These are phyloP conservation scores for Plagodis dolabraria DNA, from an alignment of 2,888 invertebrate species.

Conservation along the genomic window DNA sequence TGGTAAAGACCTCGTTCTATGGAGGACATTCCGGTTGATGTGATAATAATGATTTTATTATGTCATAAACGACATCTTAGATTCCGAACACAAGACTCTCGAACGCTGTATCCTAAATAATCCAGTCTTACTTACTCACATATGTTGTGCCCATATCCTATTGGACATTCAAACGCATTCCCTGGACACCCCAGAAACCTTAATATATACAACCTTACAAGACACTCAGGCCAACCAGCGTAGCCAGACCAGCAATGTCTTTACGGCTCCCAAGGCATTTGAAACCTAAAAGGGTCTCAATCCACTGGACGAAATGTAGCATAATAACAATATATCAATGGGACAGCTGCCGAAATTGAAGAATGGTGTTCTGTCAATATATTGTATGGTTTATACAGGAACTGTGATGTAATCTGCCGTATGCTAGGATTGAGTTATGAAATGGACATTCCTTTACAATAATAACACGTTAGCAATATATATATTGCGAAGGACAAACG, in stretches of 20 bases:
- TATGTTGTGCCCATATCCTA: constrained; percentile 11
- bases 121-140: neutral
- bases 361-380: constrained; percentile 52
- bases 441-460: constrained; percentile 3
- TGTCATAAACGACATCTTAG: too few species aligned
- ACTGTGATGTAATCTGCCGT: neutral
- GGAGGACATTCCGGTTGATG: too few species aligned
- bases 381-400: constrained; percentile 7
- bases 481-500: too few species aligned
- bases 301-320: constrained; percentile 35
- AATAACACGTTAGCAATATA: constrained; percentile 3
- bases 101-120: neutral
- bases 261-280: neutral
- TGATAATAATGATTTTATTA: too few species aligned
- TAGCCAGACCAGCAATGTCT: constrained; percentile 5
- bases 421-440: constrained; percentile 39
- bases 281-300: neutral
- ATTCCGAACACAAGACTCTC: too few species aligned
- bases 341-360: constrained; percentile 60
- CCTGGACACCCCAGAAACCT: constrained; percentile 31
- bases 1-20: too few species aligned
- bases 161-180: constrained; percentile 32
- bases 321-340: constrained; percentile 63
- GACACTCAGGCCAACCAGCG: neutral
- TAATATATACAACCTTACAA: constrained; percentile 4